Evolutionary conservation across 2,113 vertebrate species (phyloP).

Genomic region (Dissostichus mawsoni): DNA sequence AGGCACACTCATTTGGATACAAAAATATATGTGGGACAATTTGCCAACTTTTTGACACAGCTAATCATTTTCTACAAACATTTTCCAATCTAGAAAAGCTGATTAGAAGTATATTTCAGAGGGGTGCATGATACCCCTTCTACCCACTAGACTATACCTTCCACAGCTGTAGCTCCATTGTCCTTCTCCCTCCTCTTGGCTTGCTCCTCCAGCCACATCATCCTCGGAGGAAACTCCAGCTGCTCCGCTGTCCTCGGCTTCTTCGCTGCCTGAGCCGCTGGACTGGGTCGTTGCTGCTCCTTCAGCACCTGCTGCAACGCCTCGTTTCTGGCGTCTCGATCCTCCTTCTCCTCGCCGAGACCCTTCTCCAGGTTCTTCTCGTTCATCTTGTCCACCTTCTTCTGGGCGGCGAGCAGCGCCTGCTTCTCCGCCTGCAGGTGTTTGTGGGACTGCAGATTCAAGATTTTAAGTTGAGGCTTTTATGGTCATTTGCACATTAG

Average conservation of each 20-base stretch:
- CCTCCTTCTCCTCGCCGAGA: constrained; percentile 76
- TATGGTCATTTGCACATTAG: too few relatives aligned
- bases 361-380: constrained; percentile 97
- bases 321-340: constrained; percentile 89
- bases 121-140: too few relatives aligned
- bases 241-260: constrained; percentile 69
- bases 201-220: constrained; percentile 94
- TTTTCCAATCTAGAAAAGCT: too few relatives aligned
- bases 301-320: constrained; percentile 92
- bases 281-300: constrained; percentile 85
- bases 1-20: too few relatives aligned
- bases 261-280: constrained; percentile 8
- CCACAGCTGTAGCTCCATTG: constrained; percentile 76
- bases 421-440: constrained; percentile 91
- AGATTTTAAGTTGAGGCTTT: too few relatives aligned
- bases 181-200: constrained; percentile 84
- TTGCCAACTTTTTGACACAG: too few relatives aligned
- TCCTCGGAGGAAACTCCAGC: constrained; percentile 87
- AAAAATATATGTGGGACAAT: too few relatives aligned
- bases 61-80: too few relatives aligned
- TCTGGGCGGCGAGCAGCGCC: constrained; percentile 85
- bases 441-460: constrained; percentile 86
- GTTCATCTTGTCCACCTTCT: constrained; percentile 89
- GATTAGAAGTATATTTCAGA: too few relatives aligned
- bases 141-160: constrained; percentile 64